Conservation (phyloP, 2,888 invertebrate genomes). For the Azorinus chamasolen region DNA sequence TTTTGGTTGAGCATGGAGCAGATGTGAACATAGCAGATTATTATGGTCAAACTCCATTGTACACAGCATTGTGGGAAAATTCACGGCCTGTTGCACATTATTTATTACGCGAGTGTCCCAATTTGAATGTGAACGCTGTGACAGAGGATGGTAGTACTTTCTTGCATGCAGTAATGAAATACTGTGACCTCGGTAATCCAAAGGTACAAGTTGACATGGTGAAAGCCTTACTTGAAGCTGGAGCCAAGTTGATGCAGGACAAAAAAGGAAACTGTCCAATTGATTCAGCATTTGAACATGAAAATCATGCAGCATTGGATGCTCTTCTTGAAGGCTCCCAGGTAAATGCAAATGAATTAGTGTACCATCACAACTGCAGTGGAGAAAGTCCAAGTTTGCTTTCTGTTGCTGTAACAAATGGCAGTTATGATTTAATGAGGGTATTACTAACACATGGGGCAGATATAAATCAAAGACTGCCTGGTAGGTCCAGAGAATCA, state of each 20-base stretch:
- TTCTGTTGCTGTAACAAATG: constrained; percentile 5
- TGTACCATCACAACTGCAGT: constrained; percentile 43
- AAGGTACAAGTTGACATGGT: constrained; percentile 43
- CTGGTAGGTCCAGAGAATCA: constrained; percentile 34
- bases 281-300: constrained; percentile 59
- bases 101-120: constrained; percentile 52
- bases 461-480: constrained; percentile 46
- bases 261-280: constrained; percentile 52
- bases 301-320: constrained; percentile 53
- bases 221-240: constrained; percentile 42
- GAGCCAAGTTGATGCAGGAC: constrained; percentile 35
- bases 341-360: constrained; percentile 12
- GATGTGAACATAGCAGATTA: constrained; percentile 69
- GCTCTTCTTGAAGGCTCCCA: constrained; percentile 52
- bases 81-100: constrained; percentile 60
- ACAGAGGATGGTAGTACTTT: constrained; percentile 36
- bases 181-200: constrained; percentile 27
- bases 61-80: constrained; percentile 64
- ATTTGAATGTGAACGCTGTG: constrained; percentile 32
- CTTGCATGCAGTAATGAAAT: constrained; percentile 65
- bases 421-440: constrained; percentile 27
- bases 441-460: constrained; percentile 67
- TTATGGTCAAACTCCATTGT: constrained; percentile 72
- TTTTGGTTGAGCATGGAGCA: constrained; percentile 70
- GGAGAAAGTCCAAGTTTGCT: constrained; percentile 38